A percentile compares a stretch with the other conserved stretches of the same genome.
These are phyloP conservation scores for Trematomus bernacchii DNA, from an alignment of 2,797 vertebrate genomes.

Conservation along the genomic window DNA sequence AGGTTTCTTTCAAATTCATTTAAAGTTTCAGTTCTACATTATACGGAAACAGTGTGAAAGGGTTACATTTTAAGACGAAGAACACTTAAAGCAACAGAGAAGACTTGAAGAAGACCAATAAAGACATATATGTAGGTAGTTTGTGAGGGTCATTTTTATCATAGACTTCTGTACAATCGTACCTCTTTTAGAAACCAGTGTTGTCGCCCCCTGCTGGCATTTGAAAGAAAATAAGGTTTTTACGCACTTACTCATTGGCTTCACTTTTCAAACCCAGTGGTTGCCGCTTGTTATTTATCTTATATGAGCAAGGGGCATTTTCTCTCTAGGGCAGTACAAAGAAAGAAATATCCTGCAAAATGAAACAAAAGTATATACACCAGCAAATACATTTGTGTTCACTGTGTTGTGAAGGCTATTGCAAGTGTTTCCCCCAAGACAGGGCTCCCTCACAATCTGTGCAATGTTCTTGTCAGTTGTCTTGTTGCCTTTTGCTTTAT, in stretches of 20 bases:
- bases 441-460: constrained; percentile 46
- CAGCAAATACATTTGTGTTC: constrained; percentile 1
- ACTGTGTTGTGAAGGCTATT: constrained; percentile 24
- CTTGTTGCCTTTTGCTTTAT: constrained; percentile 63
- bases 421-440: constrained; percentile 34
- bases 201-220: too few species aligned
- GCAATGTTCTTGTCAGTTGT: constrained; percentile 69
- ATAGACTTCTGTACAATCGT: too few species aligned
- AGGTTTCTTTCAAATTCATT: neutral
- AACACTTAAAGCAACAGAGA: too few species aligned
- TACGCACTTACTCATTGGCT: too few species aligned
- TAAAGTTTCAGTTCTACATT: neutral
- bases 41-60: too few species aligned
- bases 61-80: too few species aligned
- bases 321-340: neutral
- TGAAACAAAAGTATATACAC: constrained; percentile 10
- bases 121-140: too few species aligned
- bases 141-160: too few species aligned
- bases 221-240: too few species aligned
- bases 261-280: too few species aligned
- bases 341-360: neutral
- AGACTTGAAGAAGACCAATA: too few species aligned
- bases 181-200: too few species aligned
- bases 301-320: neutral
- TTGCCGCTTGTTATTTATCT: neutral